Evolutionary conservation across 2,797 vertebrate genomes (phyloP).

Genomic region (Peromyscus nudipes): DNA sequence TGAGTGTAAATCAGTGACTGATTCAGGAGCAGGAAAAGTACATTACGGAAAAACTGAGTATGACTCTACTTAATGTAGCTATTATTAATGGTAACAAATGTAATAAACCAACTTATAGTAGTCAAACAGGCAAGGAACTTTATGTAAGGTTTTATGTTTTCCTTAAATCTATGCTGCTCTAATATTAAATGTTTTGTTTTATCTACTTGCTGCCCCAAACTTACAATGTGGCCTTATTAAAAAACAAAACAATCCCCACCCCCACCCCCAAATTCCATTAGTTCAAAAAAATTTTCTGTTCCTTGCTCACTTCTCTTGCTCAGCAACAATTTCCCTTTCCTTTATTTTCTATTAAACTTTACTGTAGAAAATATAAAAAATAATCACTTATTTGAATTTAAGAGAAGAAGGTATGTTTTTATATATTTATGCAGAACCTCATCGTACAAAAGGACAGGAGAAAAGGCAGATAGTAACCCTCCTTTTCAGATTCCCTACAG

Average conservation of each 20-base stretch:
- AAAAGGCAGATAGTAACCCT: conserved; percentile 36
- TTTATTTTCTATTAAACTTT: conserved; percentile 50
- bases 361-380: conserved; percentile 13
- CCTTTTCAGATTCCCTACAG: conserved; percentile 4
- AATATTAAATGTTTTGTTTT: conserved; percentile 33
- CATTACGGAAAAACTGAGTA: neutral
- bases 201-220: neutral
- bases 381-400: conserved; percentile 29
- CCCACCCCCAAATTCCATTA: neutral
- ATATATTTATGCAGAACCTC: neutral
- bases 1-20: neutral
- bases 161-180: neutral
- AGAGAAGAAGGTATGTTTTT: neutral
- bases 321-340: neutral
- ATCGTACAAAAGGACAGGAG: conserved; percentile 32
- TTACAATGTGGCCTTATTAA: neutral
- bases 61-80: neutral
- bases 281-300: neutral
- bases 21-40: neutral
- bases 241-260: neutral
- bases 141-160: neutral
- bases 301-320: neutral
- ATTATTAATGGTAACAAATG: neutral
- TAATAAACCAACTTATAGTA: neutral
- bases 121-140: neutral